phyloP scores from a whole-genome alignment of 2,888 invertebrate genomes.

The Nephrotoma flavescens region DNA sequence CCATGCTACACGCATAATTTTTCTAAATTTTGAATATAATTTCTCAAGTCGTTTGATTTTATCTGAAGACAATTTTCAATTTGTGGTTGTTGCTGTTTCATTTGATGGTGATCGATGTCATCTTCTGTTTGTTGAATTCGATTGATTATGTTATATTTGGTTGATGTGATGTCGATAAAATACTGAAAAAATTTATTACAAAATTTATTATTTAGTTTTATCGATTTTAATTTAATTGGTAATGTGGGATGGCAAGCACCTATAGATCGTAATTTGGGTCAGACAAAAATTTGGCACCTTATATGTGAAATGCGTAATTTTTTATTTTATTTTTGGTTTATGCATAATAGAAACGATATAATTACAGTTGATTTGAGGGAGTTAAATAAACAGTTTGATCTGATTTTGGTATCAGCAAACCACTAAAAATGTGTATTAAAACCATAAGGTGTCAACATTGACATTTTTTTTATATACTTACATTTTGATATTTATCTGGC shows the following conservation, averaged over 20 bases:
- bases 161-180: not conserved
- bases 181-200: not conserved
- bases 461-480: not conserved
- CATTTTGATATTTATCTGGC: not conserved
- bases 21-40: not conserved
- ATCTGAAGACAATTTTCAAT: not conserved
- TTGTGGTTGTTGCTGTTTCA: not conserved
- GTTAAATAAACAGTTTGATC: not conserved
- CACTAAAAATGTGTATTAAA: no score
- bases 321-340: not conserved
- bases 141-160: not conserved
- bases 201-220: not conserved
- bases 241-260: not conserved
- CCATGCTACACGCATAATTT: not conserved
- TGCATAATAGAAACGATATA: not conserved
- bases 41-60: not conserved
- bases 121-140: not conserved
- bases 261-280: not conserved
- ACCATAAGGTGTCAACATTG: no score
- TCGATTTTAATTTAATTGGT: not conserved
- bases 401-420: no score
- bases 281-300: not conserved
- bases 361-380: not conserved
- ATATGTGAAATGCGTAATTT: not conserved
- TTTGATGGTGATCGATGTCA: not conserved